Percentiles rank a stretch among this genome's conserved stretches.
Evolutionary conservation across 2,113 vertebrate species (phyloP).

Genomic region (Megaceryle maxima): DNA sequence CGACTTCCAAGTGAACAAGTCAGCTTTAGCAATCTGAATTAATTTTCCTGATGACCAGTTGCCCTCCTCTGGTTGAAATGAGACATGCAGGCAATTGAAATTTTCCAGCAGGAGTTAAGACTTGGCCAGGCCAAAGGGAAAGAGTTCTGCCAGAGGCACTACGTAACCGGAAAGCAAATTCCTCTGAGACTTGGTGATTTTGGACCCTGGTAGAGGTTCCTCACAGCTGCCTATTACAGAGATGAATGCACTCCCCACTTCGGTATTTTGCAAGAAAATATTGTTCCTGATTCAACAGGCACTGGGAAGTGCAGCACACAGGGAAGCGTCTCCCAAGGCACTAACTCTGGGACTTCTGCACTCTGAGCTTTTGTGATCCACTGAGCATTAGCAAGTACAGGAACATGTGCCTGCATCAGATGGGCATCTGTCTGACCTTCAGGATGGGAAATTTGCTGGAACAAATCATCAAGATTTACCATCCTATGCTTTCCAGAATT

Average conservation of each 20-base stretch:
- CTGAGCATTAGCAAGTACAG: background rate
- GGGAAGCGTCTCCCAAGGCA: background rate
- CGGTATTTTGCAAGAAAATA: background rate
- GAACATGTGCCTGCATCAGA: background rate
- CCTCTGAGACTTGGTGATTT: background rate
- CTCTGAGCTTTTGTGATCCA: background rate
- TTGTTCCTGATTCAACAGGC: accelerated
- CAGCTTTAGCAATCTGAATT: background rate
- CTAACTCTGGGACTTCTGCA: background rate
- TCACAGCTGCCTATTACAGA: background rate
- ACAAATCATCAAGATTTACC: background rate
- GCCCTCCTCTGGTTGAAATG: conserved; percentile 32
- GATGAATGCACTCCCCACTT: background rate
- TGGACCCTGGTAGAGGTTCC: background rate
- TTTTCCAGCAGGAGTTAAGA: background rate
- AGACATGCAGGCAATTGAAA: background rate
- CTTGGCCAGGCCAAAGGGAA: background rate
- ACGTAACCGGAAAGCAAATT: background rate
- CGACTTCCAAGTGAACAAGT: background rate
- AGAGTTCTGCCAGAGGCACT: background rate
- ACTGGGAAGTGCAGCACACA: background rate
- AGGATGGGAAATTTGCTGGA: background rate
- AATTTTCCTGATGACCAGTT: background rate
- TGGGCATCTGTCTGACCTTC: background rate
- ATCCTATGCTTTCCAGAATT: background rate